phyloP scores from a whole-genome alignment of 2,888 invertebrate species.

The Tineola bisselliella region DNA sequence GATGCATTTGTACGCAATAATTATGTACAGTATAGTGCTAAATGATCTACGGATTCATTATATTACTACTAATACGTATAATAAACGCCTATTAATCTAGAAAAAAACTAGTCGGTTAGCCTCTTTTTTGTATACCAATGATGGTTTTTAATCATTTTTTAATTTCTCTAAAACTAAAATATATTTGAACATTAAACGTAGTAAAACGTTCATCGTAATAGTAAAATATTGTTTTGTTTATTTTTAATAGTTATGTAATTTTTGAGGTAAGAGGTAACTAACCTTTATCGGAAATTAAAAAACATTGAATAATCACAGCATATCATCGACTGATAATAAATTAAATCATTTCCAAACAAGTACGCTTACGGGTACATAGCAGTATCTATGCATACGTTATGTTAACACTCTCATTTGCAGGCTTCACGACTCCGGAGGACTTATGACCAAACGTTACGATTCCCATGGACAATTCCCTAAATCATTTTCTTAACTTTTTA shows the following conservation, averaged over 20 bases:
- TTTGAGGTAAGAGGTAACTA: background rate
- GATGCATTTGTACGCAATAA: background rate
- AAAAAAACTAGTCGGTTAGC: too few relatives aligned
- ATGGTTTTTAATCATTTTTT: too few relatives aligned
- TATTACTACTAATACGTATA: too few relatives aligned
- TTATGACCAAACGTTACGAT: background rate
- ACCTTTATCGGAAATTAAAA: background rate
- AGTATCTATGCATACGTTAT: background rate
- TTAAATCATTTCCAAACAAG: conserved; percentile 1
- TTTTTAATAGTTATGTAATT: background rate
- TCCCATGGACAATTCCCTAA: background rate
- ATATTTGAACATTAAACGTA: too few relatives aligned
- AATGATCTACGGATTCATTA: too few relatives aligned
- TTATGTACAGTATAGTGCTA: too few relatives aligned
- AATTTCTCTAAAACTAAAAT: too few relatives aligned
- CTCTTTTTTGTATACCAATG: too few relatives aligned
- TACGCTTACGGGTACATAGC: background rate
- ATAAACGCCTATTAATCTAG: too few relatives aligned
- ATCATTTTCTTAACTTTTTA: background rate
- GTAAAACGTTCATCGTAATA: background rate
- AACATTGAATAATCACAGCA: background rate
- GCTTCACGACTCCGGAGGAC: background rate
- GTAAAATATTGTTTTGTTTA: background rate
- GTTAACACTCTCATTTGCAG: background rate
- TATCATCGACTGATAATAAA: conserved; percentile 4